Conservation (phyloP, 2,888 invertebrate genomes). For the Phalangium opilio region DNA sequence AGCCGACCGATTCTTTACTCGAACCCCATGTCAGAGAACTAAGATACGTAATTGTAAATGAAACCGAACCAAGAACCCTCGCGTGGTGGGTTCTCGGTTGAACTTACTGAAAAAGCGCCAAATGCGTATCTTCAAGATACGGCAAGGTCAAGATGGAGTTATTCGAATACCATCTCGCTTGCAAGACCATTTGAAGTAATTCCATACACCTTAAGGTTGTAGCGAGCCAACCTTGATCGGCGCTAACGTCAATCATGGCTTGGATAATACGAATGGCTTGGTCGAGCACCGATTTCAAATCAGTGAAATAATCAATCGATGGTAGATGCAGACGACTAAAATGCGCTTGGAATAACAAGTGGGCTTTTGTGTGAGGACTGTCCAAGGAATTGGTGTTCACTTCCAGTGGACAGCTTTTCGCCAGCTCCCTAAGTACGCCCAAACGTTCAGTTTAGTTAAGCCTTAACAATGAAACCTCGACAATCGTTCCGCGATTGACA, state of each 20-base stretch:
- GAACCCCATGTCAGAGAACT: too few relatives aligned
- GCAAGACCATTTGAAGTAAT: slow-evolving; percentile 72
- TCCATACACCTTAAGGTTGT: slow-evolving; percentile 56
- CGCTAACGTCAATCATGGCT: slow-evolving; percentile 91
- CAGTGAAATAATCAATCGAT: slow-evolving; percentile 84
- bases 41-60: too few relatives aligned
- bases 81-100: too few relatives aligned
- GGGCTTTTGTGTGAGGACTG: slow-evolving; percentile 85
- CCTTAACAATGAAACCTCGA: neutral
- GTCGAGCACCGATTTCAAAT: slow-evolving; percentile 90
- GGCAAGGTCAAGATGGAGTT: slow-evolving; percentile 58
- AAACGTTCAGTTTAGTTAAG: too few relatives aligned
- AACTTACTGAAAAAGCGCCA: slow-evolving; percentile 19
- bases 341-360: slow-evolving; percentile 84
- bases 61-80: too few relatives aligned
- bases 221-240: slow-evolving; percentile 76
- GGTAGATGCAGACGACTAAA: slow-evolving; percentile 68
- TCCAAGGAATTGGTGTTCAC: slow-evolving; percentile 61
- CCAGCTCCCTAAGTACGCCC: slow-evolving; percentile 59
- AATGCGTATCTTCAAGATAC: slow-evolving; percentile 44
- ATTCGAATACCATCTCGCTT: slow-evolving; percentile 65
- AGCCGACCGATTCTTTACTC: slow-evolving; percentile 1
- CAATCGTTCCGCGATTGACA: too few relatives aligned
- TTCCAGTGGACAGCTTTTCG: slow-evolving; percentile 53
- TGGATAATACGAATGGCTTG: slow-evolving; percentile 83